Base-by-base conservation (phyloP, 2,888 invertebrate species). In the Belgica antarctica region DNA sequence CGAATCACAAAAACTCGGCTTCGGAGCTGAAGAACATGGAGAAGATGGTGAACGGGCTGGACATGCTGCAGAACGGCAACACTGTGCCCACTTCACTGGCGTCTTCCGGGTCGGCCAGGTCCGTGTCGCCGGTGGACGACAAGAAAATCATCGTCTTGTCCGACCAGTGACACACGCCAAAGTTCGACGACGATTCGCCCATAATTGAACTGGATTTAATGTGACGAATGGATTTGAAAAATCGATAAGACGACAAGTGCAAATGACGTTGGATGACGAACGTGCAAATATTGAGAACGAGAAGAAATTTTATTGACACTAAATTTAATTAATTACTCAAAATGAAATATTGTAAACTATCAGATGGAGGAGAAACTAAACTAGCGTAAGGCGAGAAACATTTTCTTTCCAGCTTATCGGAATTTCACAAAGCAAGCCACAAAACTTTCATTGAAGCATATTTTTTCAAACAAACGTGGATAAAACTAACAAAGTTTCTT, bases 31-130 rank as follows among this genome's bases (percentile, higher is more conserved):
- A 95, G 82, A 94, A 90, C 80, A 96, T 96, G 82, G 96, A 96
- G 82, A 93, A 95, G 79, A 96, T 96, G 96, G 94, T 96, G 74
- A 96, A 95, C 81, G 96, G 95, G 15, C 83, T 96, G 73, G 95
- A 96, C 79, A 92, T 93, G 74, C 91, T 91, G 79, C 86, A 88
- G 74, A 85, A 81, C 70, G 80, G 80, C 68, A 75, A 76, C 57
- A 75, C 74, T 28, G 65, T 17, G 74, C 72, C 70, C 10, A 61
- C 61, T 15, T 70, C 70, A 36, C 61, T 69, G 61, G 70, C 61
- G 19, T 70, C 70, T 19, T 70, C 70, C 2, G 68, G 68, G 12
- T 68, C 68, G 12, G n/a, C 57, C 10, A 52, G 68, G 2, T 68
- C 68, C 12, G 57, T 68, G 57, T 68, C 68, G 34, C 68, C 68